Evolutionary conservation across 2,113 vertebrate species (phyloP).

Genomic region (Ariopsis seemanni): DNA sequence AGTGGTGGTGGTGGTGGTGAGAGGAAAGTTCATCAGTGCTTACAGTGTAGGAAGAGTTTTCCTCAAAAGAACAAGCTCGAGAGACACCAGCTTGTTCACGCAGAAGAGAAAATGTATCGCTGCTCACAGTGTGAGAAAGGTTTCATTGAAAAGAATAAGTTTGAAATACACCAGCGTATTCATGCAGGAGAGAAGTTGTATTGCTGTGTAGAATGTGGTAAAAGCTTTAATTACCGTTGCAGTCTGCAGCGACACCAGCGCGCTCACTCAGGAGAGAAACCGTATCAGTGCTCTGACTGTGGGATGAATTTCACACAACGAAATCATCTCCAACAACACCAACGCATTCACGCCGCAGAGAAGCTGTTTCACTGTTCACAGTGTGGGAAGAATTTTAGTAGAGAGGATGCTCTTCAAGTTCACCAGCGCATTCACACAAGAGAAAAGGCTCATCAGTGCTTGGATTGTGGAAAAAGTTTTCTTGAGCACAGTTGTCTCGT

Average conservation of each 20-base stretch:
- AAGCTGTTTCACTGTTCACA: background rate
- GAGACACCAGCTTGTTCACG: background rate
- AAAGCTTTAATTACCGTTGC: background rate
- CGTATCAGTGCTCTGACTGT: background rate
- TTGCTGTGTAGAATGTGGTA: background rate
- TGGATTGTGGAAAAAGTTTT: background rate
- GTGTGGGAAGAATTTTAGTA: background rate
- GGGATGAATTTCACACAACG: background rate
- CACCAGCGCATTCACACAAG: background rate
- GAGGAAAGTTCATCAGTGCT: background rate
- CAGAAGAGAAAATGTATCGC: background rate
- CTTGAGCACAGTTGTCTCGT: background rate
- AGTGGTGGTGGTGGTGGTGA: background rate
- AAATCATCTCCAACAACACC: background rate
- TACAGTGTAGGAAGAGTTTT: background rate
- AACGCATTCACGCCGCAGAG: background rate
- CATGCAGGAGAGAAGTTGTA: background rate
- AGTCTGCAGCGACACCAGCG: background rate
- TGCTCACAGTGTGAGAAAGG: background rate
- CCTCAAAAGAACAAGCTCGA: background rate
- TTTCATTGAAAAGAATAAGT: background rate
- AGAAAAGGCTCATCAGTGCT: background rate
- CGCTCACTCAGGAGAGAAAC: background rate
- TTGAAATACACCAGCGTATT: background rate
- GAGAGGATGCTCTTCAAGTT: background rate